Evolutionary conservation across 2,888 invertebrate genomes (phyloP).

Genomic region (Coelinius sp.): DNA sequence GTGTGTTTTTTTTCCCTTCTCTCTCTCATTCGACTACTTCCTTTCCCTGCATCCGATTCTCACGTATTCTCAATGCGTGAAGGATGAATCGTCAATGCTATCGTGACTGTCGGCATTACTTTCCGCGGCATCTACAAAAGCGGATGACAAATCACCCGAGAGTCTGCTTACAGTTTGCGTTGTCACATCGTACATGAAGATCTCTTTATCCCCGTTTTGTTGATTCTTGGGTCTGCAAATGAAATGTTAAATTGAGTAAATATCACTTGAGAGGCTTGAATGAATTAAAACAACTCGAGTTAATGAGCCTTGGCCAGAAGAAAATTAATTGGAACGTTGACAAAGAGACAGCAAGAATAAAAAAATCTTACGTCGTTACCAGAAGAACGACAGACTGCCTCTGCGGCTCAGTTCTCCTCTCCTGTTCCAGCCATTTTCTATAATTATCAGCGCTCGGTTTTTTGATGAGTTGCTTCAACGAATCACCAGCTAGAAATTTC

Average conservation of each 20-base stretch:
- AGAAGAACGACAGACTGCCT: constrained; percentile 86
- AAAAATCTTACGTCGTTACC: constrained; percentile 81
- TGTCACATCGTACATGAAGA: constrained; percentile 88
- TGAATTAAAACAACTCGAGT: constrained; percentile 6
- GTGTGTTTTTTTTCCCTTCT: too few species aligned
- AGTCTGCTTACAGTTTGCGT: constrained; percentile 83
- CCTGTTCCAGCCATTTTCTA: constrained; percentile 84
- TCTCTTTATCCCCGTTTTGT: constrained; percentile 78
- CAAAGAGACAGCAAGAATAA: background rate
- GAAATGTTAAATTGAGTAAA: constrained; percentile 42
- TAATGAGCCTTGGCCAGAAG: background rate
- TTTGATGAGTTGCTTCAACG: constrained; percentile 82
- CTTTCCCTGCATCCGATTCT: background rate
- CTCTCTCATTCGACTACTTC: background rate
- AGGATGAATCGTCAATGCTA: constrained; percentile 54
- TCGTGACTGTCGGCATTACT: constrained; percentile 77
- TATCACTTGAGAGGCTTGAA: background rate
- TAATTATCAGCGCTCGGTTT: constrained; percentile 85
- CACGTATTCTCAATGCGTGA: constrained; percentile 27
- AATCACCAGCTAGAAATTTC: constrained; percentile 82
- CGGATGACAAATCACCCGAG: constrained; percentile 85
- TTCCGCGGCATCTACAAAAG: constrained; percentile 90
- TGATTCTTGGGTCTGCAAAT: constrained; percentile 71
- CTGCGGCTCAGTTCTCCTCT: constrained; percentile 81
- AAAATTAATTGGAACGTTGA: constrained; percentile 3